These are phyloP conservation scores for Falco biarmicus DNA, from an alignment of 2,797 vertebrate species.

Conservation along the genomic window DNA sequence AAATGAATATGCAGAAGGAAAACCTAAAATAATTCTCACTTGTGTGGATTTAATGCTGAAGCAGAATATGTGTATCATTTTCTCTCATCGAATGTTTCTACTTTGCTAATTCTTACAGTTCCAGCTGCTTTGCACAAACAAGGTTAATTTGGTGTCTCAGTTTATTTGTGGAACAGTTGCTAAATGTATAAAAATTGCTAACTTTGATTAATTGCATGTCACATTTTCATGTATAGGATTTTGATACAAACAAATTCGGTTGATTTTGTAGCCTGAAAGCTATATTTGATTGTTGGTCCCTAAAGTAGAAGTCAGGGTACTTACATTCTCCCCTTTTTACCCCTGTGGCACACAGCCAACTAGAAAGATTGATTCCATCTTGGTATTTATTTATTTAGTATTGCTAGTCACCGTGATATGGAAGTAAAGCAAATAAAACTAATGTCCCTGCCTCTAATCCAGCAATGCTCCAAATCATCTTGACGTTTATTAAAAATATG, in stretches of 20 bases:
- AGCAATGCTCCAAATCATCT: not conserved
- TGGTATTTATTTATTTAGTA: not conserved
- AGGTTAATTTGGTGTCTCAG: not conserved
- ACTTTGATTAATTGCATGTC: not conserved
- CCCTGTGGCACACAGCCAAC: accelerated
- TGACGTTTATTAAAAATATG: not conserved
- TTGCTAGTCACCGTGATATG: accelerated
- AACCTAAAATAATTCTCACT: not conserved
- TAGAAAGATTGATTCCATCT: not conserved
- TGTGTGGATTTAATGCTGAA: not conserved
- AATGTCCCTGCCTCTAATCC: not conserved
- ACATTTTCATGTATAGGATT: not conserved
- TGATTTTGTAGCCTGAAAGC: not conserved
- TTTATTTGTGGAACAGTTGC: not conserved
- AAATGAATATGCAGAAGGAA: not conserved
- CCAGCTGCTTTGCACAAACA: not conserved
- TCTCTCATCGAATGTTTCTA: not conserved
- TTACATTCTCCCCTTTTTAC: not conserved
- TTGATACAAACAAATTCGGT: not conserved
- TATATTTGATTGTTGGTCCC: not conserved
- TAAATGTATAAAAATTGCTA: not conserved
- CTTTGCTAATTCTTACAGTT: not conserved
- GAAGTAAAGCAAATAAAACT: not conserved
- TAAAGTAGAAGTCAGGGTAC: not conserved
- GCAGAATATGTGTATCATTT: not conserved